Evolutionary conservation across 2,888 invertebrate species (phyloP).

Genomic region (Acronicta aceris): DNA sequence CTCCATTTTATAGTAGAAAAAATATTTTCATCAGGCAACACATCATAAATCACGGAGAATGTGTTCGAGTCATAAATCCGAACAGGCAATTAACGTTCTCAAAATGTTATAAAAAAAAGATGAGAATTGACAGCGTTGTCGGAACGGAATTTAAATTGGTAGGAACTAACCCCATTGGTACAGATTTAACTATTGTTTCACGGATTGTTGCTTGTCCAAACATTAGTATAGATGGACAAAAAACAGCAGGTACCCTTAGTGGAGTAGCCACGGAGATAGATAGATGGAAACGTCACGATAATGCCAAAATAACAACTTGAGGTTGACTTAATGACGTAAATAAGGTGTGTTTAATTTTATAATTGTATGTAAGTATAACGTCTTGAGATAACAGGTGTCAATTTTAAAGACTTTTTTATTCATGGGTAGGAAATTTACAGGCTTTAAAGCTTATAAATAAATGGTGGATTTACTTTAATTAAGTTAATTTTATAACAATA

Average conservation of each 20-base stretch:
- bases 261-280: constrained; percentile 59
- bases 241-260: constrained; percentile 82
- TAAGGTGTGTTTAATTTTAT: constrained; percentile 27
- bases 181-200: constrained; percentile 83
- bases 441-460: too few relatives aligned
- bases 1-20: constrained; percentile 42
- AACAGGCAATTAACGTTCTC: constrained; percentile 69
- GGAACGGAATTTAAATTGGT: constrained; percentile 81
- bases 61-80: constrained; percentile 75
- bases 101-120: constrained; percentile 58
- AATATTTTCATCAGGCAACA: constrained; percentile 56
- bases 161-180: constrained; percentile 69
- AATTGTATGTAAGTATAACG: constrained; percentile 9
- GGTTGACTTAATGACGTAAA: constrained; percentile 50
- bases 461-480: too few relatives aligned
- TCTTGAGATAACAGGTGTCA: constrained; percentile 39
- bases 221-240: constrained; percentile 78
- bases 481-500: too few relatives aligned
- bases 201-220: constrained; percentile 81
- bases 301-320: constrained; percentile 52
- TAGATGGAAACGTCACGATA: constrained; percentile 56
- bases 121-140: constrained; percentile 69
- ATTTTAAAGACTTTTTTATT: constrained; percentile 23
- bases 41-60: constrained; percentile 55
- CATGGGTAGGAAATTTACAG: neutral